These are phyloP conservation scores for Isurus oxyrinchus DNA, from an alignment of 2,113 vertebrate genomes.

Conservation along the genomic window DNA sequence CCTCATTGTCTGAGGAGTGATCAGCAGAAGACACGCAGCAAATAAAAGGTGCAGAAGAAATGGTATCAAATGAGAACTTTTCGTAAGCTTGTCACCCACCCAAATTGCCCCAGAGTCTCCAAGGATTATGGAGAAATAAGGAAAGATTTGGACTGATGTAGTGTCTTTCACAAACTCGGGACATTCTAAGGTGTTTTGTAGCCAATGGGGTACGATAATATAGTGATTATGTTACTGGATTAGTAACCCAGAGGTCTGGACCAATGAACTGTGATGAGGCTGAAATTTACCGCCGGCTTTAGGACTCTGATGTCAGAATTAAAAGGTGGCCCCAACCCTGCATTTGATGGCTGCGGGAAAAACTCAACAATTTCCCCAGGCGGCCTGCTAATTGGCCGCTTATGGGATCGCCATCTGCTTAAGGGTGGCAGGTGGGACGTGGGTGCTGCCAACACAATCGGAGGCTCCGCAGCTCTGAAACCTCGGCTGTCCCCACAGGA, in stretches of 20 bases:
- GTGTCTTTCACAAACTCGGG: neutral
- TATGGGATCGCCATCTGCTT: too few species aligned
- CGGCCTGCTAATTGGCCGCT: too few species aligned
- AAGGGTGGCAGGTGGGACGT: too few species aligned
- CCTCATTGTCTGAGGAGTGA: neutral
- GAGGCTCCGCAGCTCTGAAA: too few species aligned
- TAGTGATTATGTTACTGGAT: neutral
- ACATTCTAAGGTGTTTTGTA: neutral
- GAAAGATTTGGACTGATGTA: neutral
- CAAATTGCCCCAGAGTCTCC: neutral
- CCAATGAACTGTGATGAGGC: neutral
- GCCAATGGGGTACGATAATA: neutral
- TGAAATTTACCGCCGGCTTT: too few species aligned
- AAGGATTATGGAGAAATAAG: neutral
- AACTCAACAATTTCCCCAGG: too few species aligned
- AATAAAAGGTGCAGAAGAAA: neutral
- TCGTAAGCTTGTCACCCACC: neutral
- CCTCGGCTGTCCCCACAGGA: too few species aligned
- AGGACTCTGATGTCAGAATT: too few species aligned
- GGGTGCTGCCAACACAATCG: too few species aligned
- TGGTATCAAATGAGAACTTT: neutral
- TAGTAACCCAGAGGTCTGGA: neutral
- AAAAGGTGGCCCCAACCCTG: too few species aligned
- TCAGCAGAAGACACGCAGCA: neutral
- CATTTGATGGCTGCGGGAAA: too few species aligned